Conservation (phyloP, 2,113 vertebrate genomes). For the Hippocampus zosterae region DNA sequence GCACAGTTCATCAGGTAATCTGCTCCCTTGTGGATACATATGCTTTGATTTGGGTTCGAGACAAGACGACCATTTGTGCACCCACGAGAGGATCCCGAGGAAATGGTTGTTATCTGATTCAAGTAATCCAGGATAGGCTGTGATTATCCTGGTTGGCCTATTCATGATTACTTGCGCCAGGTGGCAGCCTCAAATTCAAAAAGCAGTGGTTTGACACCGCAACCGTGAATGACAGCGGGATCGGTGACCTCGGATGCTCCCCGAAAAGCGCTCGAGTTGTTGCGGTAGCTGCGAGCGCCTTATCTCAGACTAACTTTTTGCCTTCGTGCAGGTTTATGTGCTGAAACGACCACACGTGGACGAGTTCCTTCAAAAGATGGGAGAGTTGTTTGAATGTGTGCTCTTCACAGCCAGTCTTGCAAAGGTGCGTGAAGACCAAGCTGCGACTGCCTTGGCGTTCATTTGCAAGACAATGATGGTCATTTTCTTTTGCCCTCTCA, state of each 20-base stretch:
- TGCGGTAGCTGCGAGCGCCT: not conserved
- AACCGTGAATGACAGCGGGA: constrained; percentile 3
- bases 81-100: constrained; percentile 17
- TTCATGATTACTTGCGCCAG: constrained; percentile 99
- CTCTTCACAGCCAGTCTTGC: constrained; percentile 97
- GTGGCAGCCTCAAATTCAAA: constrained; percentile 57
- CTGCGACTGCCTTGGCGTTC: not conserved
- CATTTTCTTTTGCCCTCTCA: constrained; percentile 26
- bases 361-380: constrained; percentile 97
- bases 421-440: constrained; percentile 77
- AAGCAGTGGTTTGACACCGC: constrained; percentile 2
- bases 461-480: constrained; percentile 5
- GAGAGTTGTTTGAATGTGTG: constrained; percentile 96
- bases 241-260: not conserved
- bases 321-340: constrained; percentile 86
- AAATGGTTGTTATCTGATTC: constrained; percentile 83
- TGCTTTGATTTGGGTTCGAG: not conserved
- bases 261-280: not conserved
- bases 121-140: constrained; percentile 99
- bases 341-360: constrained; percentile 95
- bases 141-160: constrained; percentile 87
- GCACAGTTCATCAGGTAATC: constrained; percentile 95
- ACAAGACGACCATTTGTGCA: not conserved
- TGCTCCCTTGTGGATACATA: not conserved
- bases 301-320: not conserved